phyloP scores from a whole-genome alignment of 1,140 invertebrate genomes.

The Panulirus ornatus region DNA sequence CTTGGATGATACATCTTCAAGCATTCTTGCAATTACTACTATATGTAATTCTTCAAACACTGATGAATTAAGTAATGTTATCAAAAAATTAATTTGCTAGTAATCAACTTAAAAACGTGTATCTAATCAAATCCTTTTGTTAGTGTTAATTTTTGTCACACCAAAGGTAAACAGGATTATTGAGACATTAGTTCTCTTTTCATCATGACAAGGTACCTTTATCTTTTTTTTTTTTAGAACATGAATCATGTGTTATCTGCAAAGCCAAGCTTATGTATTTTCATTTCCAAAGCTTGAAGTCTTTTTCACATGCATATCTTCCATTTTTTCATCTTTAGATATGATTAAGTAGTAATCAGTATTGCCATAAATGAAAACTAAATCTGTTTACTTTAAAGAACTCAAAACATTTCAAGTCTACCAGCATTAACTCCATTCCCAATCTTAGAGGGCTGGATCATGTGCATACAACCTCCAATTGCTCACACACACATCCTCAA shows the following conservation, averaged over 20 bases:
- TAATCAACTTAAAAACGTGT: background rate
- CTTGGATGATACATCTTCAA: constrained; percentile 1
- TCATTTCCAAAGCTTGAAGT: background rate
- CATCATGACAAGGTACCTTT: background rate
- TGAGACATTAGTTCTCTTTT: background rate
- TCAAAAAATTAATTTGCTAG: background rate
- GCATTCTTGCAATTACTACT: background rate
- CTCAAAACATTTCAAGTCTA: too few species aligned
- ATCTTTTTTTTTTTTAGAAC: background rate
- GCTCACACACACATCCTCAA: too few species aligned
- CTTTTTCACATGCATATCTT: background rate
- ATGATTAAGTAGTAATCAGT: background rate
- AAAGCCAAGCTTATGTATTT: background rate
- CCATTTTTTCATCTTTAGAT: background rate
- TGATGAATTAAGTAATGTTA: constrained; percentile 11
- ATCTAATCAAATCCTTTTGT: background rate
- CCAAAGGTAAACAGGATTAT: background rate
- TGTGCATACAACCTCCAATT: too few species aligned
- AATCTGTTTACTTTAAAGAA: too few species aligned
- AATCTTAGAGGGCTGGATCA: too few species aligned
- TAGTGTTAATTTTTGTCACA: background rate
- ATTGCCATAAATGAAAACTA: constrained; percentile 1
- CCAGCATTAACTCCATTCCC: too few species aligned
- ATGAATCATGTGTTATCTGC: background rate
- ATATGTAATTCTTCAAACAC: background rate